Evolutionary conservation across 1,140 invertebrate genomes (phyloP).

Genomic region (Drosophila pectinifera): DNA sequence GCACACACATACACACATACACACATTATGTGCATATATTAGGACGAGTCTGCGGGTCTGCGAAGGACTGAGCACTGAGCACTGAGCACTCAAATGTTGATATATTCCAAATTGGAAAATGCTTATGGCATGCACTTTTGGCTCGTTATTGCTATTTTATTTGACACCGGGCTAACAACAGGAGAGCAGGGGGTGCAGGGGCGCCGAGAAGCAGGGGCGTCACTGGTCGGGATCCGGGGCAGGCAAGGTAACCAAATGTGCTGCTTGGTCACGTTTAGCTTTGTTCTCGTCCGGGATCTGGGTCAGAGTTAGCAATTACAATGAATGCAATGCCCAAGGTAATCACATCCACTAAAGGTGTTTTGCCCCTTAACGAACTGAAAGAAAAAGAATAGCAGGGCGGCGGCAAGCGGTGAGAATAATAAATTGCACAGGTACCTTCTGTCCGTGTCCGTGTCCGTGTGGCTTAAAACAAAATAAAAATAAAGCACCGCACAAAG

Average conservation of each 20-base stretch:
- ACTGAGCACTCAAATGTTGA: constrained; percentile 50
- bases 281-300: constrained; percentile 47
- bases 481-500: constrained; percentile 15
- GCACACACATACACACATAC: neutral
- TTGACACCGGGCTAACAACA: constrained; percentile 49
- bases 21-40: neutral
- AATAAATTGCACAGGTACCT: constrained; percentile 7
- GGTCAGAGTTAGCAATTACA: constrained; percentile 64
- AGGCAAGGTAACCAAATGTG: constrained; percentile 33
- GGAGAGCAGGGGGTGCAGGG: no score
- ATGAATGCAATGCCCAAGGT: constrained; percentile 53
- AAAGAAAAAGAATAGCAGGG: neutral
- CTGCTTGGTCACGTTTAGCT: constrained; percentile 62
- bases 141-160: constrained; percentile 66
- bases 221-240: neutral
- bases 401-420: neutral
- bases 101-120: constrained; percentile 62
- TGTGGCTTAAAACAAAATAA: constrained; percentile 12
- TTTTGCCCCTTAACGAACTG: constrained; percentile 10
- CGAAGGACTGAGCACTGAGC: constrained; percentile 22
- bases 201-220: no score
- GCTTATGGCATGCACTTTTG: constrained; percentile 45
- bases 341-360: constrained; percentile 30
- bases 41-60: neutral
- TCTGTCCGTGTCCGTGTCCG: neutral